A percentile compares a stretch with the other conserved stretches of the same genome.
Evolutionary conservation across 2,888 invertebrate species (phyloP).

Genomic region (Microplitis deprimator): DNA sequence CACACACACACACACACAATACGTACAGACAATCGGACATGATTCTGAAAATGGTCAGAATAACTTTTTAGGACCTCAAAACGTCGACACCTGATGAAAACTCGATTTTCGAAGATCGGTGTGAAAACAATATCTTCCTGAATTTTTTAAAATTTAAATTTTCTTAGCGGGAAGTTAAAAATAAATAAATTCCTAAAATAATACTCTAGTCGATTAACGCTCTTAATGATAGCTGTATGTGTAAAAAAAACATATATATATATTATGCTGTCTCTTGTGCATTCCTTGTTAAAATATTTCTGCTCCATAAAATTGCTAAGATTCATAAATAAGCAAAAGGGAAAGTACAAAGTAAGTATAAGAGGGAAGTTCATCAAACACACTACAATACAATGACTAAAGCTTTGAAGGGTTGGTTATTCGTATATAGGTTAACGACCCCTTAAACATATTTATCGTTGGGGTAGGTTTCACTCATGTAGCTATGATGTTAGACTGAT

Average conservation of each 20-base stretch:
- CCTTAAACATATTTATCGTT: slow-evolving; percentile 61
- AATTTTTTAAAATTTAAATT: no score
- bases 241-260: no score
- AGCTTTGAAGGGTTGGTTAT: slow-evolving; percentile 48
- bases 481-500: slow-evolving; percentile 49
- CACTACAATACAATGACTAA: slow-evolving; percentile 38
- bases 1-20: no score
- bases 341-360: not conserved
- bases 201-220: not conserved
- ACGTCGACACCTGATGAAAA: no score
- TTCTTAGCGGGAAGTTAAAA: no score
- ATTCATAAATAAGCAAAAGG: slow-evolving; percentile 17
- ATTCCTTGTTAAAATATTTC: slow-evolving; percentile 29
- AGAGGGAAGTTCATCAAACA: slow-evolving; percentile 39
- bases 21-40: no score
- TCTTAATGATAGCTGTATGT: not conserved
- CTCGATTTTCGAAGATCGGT: no score
- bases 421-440: slow-evolving; percentile 57
- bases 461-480: slow-evolving; percentile 59
- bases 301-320: slow-evolving; percentile 13
- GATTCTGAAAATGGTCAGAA: no score
- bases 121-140: no score
- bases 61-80: no score
- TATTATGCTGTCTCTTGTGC: slow-evolving; percentile 7
- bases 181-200: no score